Conservation (phyloP, 2,797 vertebrate genomes). For the Notolepis coatsorum region DNA sequence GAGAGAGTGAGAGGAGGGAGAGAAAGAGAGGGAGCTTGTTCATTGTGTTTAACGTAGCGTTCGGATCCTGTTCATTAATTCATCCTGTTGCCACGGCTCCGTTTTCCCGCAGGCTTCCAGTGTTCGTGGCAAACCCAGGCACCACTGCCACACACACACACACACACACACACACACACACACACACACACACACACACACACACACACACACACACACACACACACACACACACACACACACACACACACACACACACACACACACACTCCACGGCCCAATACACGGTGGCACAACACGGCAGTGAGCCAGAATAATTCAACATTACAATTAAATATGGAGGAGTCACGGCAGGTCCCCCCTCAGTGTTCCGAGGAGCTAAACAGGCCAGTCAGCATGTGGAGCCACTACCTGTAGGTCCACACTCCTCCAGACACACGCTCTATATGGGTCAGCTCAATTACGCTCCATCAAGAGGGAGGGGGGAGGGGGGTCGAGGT, state of each 20-base stretch:
- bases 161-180: not conserved
- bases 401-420: constrained; percentile 54
- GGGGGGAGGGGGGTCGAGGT: too few species aligned
- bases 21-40: constrained; percentile 38
- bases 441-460: constrained; percentile 30
- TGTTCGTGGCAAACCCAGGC: constrained; percentile 68
- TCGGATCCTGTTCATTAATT: constrained; percentile 80
- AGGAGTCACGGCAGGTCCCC: constrained; percentile 56
- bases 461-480: constrained; percentile 13
- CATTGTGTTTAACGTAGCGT: constrained; percentile 69
- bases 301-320: constrained; percentile 80
- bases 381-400: constrained; percentile 46
- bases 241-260: constrained; percentile 20
- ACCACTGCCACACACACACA: constrained; percentile 56
- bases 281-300: constrained; percentile 76
- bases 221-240: constrained; percentile 24
- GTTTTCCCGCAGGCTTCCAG: constrained; percentile 71
- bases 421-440: constrained; percentile 64
- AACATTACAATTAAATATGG: constrained; percentile 80
- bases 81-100: constrained; percentile 78
- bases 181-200: constrained; percentile 9
- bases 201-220: not conserved
- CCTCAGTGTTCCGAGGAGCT: constrained; percentile 53
- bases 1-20: too few species aligned
- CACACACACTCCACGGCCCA: constrained; percentile 58